Percentiles rank a stretch among this genome's conserved stretches.
Evolutionary conservation across 2,797 vertebrate species (phyloP).

Genomic region (Thalassophryne amazonica): DNA sequence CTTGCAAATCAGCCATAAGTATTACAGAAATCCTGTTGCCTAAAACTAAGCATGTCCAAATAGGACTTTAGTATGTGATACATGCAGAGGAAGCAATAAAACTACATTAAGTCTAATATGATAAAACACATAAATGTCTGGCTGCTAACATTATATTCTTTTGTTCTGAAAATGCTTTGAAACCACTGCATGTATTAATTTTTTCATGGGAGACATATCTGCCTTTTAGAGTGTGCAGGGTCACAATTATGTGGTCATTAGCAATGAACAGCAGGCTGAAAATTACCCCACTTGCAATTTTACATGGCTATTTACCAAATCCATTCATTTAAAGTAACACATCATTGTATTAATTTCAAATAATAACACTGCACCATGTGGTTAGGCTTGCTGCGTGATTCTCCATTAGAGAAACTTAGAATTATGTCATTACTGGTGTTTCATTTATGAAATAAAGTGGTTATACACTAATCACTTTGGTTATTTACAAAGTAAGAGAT

Average conservation of each 20-base stretch:
- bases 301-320: neutral
- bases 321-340: neutral
- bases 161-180: neutral
- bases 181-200: neutral
- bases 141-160: neutral
- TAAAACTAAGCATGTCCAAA: too few relatives aligned
- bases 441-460: neutral
- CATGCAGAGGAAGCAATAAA: too few relatives aligned
- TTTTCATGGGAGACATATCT: neutral
- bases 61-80: too few relatives aligned
- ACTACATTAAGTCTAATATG: too few relatives aligned
- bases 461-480: too few relatives aligned
- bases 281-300: neutral
- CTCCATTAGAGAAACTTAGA: too few relatives aligned
- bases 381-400: neutral
- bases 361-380: neutral
- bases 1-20: too few relatives aligned
- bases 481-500: too few relatives aligned
- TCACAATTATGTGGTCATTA: neutral
- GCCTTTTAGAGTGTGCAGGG: neutral
- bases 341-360: neutral
- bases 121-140: neutral
- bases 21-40: too few relatives aligned
- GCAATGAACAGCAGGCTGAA: neutral
- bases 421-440: neutral